phyloP scores from a whole-genome alignment of 2,113 vertebrate species.

The Gobius niger region DNA sequence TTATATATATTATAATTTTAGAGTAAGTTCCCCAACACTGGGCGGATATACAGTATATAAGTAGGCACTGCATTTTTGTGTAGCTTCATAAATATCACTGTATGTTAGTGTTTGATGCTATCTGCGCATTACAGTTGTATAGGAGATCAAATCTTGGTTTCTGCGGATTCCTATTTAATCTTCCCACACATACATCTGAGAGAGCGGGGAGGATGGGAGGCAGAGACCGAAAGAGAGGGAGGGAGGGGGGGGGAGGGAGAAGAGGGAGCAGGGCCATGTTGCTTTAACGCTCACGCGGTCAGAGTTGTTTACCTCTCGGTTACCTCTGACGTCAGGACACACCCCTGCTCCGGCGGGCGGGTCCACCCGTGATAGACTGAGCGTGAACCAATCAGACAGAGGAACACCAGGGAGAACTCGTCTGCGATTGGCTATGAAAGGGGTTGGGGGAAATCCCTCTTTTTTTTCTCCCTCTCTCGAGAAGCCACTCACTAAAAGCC shows the following conservation, averaged over 20 bases:
- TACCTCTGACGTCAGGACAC: constrained; percentile 83
- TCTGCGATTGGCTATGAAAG: constrained; percentile 64
- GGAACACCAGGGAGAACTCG: constrained; percentile 17
- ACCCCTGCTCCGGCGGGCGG: constrained; percentile 75
- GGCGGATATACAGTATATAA: too few relatives aligned
- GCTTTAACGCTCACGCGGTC: constrained; percentile 81
- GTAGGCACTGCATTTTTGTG: background rate
- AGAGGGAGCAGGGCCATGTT: constrained; percentile 24
- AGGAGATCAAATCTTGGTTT: too few relatives aligned
- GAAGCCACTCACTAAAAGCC: background rate
- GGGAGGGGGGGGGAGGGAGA: background rate
- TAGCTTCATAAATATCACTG: too few relatives aligned
- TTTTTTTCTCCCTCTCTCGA: constrained; percentile 27
- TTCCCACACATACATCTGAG: background rate
- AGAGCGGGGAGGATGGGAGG: background rate
- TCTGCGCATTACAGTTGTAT: too few relatives aligned
- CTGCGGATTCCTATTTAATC: too few relatives aligned
- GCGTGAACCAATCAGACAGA: constrained; percentile 53
- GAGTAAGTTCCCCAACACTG: too few relatives aligned
- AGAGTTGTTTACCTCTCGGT: constrained; percentile 82
- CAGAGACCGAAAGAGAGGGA: background rate
- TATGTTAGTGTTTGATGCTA: too few relatives aligned
- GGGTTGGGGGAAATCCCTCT: constrained; percentile 68
- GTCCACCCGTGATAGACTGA: constrained; percentile 44
- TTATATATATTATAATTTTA: too few relatives aligned